Percentiles rank a stretch among this genome's conserved stretches.
These are phyloP conservation scores for Phenganax stokvisi DNA, from an alignment of 92 coral and sea anemone species.

Conservation along the genomic window DNA sequence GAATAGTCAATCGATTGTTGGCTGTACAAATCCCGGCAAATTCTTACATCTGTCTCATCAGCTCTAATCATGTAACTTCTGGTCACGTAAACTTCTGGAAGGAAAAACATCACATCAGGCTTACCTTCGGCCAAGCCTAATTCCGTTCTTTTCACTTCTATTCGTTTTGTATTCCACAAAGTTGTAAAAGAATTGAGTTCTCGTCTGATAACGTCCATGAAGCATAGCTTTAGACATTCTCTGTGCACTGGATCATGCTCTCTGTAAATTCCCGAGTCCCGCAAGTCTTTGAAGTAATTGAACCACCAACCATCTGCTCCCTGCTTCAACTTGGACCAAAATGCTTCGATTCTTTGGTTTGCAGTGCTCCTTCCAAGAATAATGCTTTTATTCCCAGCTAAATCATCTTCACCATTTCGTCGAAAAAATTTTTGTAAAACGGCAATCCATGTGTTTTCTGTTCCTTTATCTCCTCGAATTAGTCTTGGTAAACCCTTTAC, in stretches of 20 bases:
- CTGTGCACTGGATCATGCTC: neutral
- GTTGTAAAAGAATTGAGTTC: constrained; percentile 29
- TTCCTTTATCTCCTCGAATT: constrained; percentile 45
- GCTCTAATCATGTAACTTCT: constrained; percentile 39
- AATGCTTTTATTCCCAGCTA: constrained; percentile 29
- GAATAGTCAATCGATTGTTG: constrained; percentile 39
- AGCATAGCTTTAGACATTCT: constrained; percentile 7
- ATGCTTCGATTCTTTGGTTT: constrained; percentile 37
- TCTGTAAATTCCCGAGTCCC: constrained; percentile 2
- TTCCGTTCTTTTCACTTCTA: constrained; percentile 23
- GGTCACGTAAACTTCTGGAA: constrained; percentile 30
- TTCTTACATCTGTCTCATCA: constrained; percentile 35
- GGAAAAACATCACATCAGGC: constrained; percentile 33
- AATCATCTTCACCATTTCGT: constrained; percentile 12
- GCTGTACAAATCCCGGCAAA: constrained; percentile 42
- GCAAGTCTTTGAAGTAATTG: constrained; percentile 10
- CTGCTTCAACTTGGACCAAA: constrained; percentile 27
- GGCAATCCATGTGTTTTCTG: constrained; percentile 28
- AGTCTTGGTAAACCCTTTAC: constrained; percentile 6
- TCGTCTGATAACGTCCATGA: constrained; percentile 1
- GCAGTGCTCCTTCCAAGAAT: constrained; percentile 31
- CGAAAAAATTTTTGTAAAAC: constrained; percentile 36
- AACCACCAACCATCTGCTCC: constrained; percentile 20
- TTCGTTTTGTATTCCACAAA: constrained; percentile 32
- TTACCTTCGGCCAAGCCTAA: constrained; percentile 18